A percentile compares a stretch with the other conserved stretches of the same genome.
Evolutionary conservation across 2,888 invertebrate species (phyloP).

Genomic region (Sarcophaga caerulescens): DNA sequence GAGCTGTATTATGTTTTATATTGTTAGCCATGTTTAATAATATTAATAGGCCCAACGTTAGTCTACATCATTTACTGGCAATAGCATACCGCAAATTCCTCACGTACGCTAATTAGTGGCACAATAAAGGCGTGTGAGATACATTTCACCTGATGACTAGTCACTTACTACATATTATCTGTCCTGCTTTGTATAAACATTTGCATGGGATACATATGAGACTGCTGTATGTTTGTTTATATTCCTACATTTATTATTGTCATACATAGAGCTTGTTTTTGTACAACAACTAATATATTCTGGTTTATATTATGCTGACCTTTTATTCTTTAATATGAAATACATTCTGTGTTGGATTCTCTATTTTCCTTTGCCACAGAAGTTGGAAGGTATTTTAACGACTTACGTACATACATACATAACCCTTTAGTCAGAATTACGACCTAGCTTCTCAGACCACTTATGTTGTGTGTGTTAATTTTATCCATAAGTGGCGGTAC

Average conservation of each 20-base stretch:
- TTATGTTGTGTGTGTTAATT: no score
- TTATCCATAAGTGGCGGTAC: no score
- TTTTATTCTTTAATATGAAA: slow-evolving; percentile 10
- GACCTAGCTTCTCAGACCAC: no score
- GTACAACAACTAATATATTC: slow-evolving; percentile 12
- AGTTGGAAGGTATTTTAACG: no score
- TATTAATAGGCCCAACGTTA: slow-evolving; percentile 32
- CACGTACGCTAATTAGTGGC: slow-evolving; percentile 67
- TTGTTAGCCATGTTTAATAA: slow-evolving; percentile 44
- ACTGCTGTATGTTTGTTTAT: no score
- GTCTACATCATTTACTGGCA: slow-evolving; percentile 18
- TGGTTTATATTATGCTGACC: slow-evolving; percentile 45
- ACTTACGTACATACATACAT: no score
- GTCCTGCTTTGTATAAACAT: slow-evolving; percentile 1
- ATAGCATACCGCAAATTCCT: slow-evolving; percentile 29
- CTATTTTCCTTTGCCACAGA: no score
- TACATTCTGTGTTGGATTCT: not conserved
- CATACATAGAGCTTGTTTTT: not conserved
- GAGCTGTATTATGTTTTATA: not conserved
- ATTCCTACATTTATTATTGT: not conserved
- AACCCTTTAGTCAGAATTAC: no score
- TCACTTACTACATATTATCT: not conserved
- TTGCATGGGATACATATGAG: not conserved
- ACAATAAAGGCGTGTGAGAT: slow-evolving; percentile 65
- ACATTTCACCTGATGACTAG: slow-evolving; percentile 63